Base-by-base conservation (phyloP, 2,888 invertebrate genomes). In the Tetanocera ferruginea region DNA sequence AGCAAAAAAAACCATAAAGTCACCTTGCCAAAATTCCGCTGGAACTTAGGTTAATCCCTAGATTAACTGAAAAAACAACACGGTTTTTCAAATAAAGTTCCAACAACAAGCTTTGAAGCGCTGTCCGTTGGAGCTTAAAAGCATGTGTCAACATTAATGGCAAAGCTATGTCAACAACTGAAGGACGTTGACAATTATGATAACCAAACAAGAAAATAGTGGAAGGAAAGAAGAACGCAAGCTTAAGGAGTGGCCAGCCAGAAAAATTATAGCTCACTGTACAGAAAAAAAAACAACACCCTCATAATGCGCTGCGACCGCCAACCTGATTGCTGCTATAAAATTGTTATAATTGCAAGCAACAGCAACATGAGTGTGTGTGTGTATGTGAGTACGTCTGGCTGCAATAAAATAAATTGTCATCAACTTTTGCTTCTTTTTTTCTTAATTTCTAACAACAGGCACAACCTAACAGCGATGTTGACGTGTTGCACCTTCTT, bases 171-270 rank as follows among this genome's bases (percentile, higher is more conserved):
- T 28, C 60, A 60, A 60, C 60, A 60, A 28, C 60, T 60, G 28
- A 60, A 60, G 60, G 60, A 60, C 60, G 60, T 60, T 60, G 60
- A 60, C 28, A 60, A 60, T 60, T 60, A 60, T 60, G 28, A 60
- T 60, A 19, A 28, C 28, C 60, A 60, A 60, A 23, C 14, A 23
- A 60, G 60, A 60, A 60, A 28, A 60, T 14, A 28, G 11, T 28
- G 11, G 1, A 60, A 60, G 28, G 23, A 60, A 60, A 19, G 1
- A 25, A 25, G 1, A 25, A 60, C 4, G 23, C 25, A 28, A 60
- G 25, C 60, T 17, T 28, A 60, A 60, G 28, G 28, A 60, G 23
- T 14, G 11, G 11, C 25, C 5, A 14, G 25, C 60, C 17, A 14
- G 17, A 60, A 60, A 60, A 60, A 60, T 4, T 19, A 25, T 17